Conservation (phyloP, 2,888 invertebrate genomes). For the Plusia festucae region DNA sequence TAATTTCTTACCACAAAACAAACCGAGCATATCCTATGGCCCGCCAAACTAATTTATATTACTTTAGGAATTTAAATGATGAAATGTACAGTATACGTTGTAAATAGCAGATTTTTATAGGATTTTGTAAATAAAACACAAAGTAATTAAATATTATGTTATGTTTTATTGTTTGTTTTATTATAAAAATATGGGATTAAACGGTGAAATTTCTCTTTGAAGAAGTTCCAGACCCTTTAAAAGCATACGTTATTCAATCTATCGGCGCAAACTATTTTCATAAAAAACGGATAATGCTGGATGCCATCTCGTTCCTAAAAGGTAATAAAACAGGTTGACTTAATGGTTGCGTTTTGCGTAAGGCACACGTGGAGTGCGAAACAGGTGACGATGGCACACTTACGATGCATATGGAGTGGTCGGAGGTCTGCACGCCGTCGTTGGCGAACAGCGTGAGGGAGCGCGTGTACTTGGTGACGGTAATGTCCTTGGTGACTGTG, state of each 20-base stretch:
- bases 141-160: constrained; percentile 41
- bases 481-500: constrained; percentile 18
- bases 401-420: constrained; percentile 74
- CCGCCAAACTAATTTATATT: constrained; percentile 70
- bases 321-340: constrained; percentile 36
- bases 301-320: constrained; percentile 61
- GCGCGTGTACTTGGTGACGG: constrained; percentile 23
- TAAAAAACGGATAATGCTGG: constrained; percentile 66
- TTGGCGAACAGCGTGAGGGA: constrained; percentile 34
- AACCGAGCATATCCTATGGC: constrained; percentile 77
- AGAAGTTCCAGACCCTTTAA: neutral
- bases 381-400: constrained; percentile 58
- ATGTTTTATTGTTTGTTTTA: constrained; percentile 50
- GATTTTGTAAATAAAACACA: constrained; percentile 66
- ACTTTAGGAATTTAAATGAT: constrained; percentile 21
- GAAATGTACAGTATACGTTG: constrained; percentile 58
- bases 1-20: constrained; percentile 77
- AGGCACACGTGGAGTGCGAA: constrained; percentile 12
- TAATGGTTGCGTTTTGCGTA: constrained; percentile 37
- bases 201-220: neutral
- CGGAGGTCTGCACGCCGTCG: constrained; percentile 73
- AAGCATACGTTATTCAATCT: constrained; percentile 56
- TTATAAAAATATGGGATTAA: constrained; percentile 1
- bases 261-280: constrained; percentile 74
- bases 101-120: constrained; percentile 58